These are phyloP conservation scores for Ciconia maguari DNA, from an alignment of 2,113 vertebrate species.

Conservation along the genomic window DNA sequence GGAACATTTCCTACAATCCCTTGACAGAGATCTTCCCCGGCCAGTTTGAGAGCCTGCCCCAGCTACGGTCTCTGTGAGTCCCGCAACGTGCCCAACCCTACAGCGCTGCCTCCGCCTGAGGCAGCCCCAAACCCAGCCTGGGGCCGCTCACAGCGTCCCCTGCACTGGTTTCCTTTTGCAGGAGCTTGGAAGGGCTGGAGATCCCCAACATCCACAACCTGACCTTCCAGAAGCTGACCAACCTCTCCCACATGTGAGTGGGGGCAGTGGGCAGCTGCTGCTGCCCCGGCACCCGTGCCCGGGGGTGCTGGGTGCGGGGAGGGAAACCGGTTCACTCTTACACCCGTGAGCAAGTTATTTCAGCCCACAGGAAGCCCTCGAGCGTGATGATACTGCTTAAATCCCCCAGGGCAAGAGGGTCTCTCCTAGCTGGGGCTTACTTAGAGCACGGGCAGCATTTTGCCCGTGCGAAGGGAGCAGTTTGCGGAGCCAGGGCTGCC, in stretches of 20 bases:
- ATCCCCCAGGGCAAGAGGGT: background rate
- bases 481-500: rapidly evolving
- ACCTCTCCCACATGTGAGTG: conserved; percentile 75
- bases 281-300: rapidly evolving
- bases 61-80: conserved; percentile 71
- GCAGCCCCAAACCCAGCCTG: background rate
- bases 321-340: background rate
- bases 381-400: background rate
- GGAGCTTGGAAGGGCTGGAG: conserved; percentile 73
- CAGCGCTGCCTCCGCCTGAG: rapidly evolving
- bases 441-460: background rate
- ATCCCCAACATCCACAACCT: conserved; percentile 70
- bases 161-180: background rate
- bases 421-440: background rate
- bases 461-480: background rate
- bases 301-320: background rate
- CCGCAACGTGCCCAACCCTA: rapidly evolving
- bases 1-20: conserved; percentile 75
- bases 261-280: background rate
- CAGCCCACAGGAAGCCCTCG: background rate
- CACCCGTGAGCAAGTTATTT: rapidly evolving
- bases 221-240: conserved; percentile 67
- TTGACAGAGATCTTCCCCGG: conserved; percentile 26
- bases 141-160: background rate
- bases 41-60: conserved; percentile 68